These are phyloP conservation scores for Psittacula echo DNA, from an alignment of 2,797 vertebrate genomes.

Conservation along the genomic window DNA sequence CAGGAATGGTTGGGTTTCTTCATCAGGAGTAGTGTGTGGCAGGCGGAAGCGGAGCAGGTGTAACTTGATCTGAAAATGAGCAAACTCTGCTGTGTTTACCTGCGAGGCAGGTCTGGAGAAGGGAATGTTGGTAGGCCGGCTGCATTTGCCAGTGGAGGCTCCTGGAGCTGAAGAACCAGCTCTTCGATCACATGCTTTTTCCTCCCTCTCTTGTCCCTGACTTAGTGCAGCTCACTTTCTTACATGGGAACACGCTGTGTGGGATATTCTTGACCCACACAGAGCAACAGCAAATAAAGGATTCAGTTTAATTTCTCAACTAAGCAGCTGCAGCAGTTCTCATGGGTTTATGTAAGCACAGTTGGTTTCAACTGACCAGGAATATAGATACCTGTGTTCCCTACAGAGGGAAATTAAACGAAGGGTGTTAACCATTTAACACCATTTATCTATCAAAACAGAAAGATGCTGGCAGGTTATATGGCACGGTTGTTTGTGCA, in stretches of 20 bases:
- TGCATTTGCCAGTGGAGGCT: constrained; percentile 42
- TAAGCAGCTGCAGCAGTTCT: constrained; percentile 7
- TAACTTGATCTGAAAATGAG: constrained; percentile 53
- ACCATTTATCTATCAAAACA: background rate
- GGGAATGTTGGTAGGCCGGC: background rate
- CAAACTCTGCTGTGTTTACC: constrained; percentile 72
- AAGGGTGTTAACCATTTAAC: background rate
- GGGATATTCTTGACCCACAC: background rate
- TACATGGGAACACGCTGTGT: fast-evolving
- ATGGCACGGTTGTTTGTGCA: background rate
- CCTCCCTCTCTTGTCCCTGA: background rate
- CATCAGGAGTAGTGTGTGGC: background rate
- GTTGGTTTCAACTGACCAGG: background rate
- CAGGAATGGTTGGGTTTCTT: fast-evolving
- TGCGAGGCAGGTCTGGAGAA: constrained; percentile 67
- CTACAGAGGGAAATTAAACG: background rate
- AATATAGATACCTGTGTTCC: background rate
- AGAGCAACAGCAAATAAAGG: background rate
- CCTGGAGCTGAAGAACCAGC: background rate
- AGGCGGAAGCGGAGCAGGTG: constrained; percentile 31
- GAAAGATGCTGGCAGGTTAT: background rate
- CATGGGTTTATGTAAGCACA: background rate
- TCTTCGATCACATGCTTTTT: background rate
- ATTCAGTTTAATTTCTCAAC: background rate
- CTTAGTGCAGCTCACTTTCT: background rate